phyloP scores from a whole-genome alignment of 2,888 invertebrate genomes.

The Rambutsinella grinnellia region DNA sequence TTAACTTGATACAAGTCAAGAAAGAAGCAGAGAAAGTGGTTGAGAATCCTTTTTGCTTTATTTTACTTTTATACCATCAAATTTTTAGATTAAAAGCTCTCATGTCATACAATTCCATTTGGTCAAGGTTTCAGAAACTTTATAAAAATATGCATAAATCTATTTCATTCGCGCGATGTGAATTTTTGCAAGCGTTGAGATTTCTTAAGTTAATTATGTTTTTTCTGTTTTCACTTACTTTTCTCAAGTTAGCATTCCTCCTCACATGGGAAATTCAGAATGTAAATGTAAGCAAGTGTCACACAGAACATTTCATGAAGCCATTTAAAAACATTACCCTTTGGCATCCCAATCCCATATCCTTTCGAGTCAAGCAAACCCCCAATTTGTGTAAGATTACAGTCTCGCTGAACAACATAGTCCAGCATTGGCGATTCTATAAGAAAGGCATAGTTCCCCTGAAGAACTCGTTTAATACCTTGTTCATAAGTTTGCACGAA shows the following conservation, averaged over 20 bases:
- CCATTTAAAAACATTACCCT: slow-evolving; percentile 75
- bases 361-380: slow-evolving; percentile 82
- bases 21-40: not conserved
- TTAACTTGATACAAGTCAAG: slow-evolving; percentile 15
- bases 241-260: slow-evolving; percentile 85
- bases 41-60: no score
- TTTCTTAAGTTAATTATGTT: not conserved
- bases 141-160: no score
- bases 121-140: not conserved
- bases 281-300: not conserved
- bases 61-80: slow-evolving; percentile 20
- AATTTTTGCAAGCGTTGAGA: no score
- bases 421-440: slow-evolving; percentile 99
- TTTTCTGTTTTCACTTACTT: slow-evolving; percentile 73
- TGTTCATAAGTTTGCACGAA: slow-evolving; percentile 93
- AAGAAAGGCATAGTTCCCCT: slow-evolving; percentile 95
- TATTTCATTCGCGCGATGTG: no score
- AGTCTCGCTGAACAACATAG: slow-evolving; percentile 86
- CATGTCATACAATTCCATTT: slow-evolving; percentile 1
- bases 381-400: slow-evolving; percentile 89
- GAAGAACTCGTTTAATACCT: slow-evolving; percentile 87
- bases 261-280: slow-evolving; percentile 79
- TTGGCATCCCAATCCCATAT: slow-evolving; percentile 97
- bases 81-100: slow-evolving; percentile 37
- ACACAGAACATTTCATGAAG: not conserved